Percentiles rank a stretch among this genome's conserved stretches.
phyloP scores from a whole-genome alignment of 2,113 vertebrate species.

The Anoura caudifer region DNA sequence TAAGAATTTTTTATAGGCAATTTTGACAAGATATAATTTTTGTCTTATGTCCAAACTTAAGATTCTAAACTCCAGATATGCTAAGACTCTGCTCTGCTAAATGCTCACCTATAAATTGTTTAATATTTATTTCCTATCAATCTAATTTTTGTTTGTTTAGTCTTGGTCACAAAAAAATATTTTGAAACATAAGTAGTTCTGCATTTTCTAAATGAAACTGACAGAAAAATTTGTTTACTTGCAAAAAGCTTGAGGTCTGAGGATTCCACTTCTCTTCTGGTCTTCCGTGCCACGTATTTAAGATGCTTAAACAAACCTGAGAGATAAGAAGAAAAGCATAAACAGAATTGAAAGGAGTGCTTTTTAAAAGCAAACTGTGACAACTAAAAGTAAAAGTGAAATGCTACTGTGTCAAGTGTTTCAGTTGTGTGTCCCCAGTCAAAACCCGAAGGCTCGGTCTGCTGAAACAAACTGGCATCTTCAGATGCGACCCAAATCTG shows the following conservation, averaged over 20 bases:
- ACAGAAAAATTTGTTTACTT: constrained; percentile 85
- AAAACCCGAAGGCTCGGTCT: not conserved
- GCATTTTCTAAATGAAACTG: constrained; percentile 46
- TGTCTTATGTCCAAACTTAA: not conserved
- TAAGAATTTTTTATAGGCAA: not conserved
- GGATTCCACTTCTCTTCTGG: constrained; percentile 99
- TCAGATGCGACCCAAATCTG: not conserved
- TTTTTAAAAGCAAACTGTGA: not conserved
- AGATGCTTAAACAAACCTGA: constrained; percentile 99
- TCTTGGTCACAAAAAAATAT: not conserved
- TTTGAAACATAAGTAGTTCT: not conserved
- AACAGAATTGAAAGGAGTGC: not conserved
- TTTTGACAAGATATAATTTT: constrained; percentile 7
- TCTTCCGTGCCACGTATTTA: constrained; percentile 99
- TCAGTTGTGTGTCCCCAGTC: not conserved
- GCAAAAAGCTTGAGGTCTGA: constrained; percentile 99
- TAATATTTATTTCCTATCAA: not conserved
- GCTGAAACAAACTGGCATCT: not conserved
- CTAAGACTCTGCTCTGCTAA: not conserved
- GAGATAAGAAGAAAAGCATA: not conserved
- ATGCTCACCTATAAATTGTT: not conserved
- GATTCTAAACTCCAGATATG: not conserved
- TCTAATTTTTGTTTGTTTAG: not conserved
- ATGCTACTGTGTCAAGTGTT: not conserved
- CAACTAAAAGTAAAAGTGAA: not conserved